Evolutionary conservation across 2,797 vertebrate genomes (phyloP).

Genomic region (Streptopelia turtur): DNA sequence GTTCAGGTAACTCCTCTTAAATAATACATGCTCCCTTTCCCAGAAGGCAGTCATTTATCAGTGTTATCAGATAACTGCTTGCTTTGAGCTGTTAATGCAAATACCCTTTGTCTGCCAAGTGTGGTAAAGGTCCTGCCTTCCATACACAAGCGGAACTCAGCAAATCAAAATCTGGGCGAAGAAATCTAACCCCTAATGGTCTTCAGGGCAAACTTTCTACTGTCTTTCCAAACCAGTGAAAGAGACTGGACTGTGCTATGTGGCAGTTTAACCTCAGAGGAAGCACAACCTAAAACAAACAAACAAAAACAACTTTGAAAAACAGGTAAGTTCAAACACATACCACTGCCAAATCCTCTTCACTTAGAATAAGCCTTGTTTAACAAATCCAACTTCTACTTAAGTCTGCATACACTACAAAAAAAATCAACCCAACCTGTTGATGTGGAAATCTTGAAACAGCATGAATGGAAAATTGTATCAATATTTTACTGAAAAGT

Average conservation of each 20-base stretch:
- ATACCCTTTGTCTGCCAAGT: background rate
- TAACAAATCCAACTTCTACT: background rate
- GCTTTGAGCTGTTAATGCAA: constrained; percentile 27
- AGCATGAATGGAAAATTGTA: background rate
- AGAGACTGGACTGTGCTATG: background rate
- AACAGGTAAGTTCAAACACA: background rate
- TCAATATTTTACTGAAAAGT: background rate
- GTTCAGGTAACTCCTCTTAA: constrained; percentile 26
- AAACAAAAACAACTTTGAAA: background rate
- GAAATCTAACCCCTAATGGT: background rate
- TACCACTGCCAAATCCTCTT: background rate
- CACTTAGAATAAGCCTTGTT: background rate
- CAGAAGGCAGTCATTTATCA: constrained; percentile 25
- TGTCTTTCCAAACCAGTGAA: background rate
- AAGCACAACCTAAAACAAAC: background rate
- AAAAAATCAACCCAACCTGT: background rate
- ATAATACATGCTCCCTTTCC: background rate
- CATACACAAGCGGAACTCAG: background rate
- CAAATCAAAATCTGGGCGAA: background rate
- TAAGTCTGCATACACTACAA: background rate
- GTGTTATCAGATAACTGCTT: background rate
- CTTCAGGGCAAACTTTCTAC: background rate
- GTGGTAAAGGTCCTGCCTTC: background rate
- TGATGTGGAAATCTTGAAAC: background rate
- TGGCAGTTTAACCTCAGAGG: constrained; percentile 18